Base-by-base conservation (phyloP, 2,888 invertebrate species). In the Acanthosepion pharaonis region DNA sequence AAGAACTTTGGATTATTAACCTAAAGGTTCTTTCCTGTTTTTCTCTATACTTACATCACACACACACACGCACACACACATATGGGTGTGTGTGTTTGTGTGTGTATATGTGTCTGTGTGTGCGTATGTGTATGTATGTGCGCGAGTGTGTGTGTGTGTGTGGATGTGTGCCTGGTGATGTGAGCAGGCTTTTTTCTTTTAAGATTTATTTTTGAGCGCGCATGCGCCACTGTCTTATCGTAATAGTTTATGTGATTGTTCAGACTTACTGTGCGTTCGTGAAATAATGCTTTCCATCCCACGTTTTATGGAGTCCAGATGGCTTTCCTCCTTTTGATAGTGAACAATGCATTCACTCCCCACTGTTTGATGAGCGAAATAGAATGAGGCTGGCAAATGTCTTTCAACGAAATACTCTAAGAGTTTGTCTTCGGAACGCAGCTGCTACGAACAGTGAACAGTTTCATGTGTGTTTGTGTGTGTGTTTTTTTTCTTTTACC, bases 321-420 rank as follows among this genome's bases (percentile, higher is more conserved):
- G 78, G n/a, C 78, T 78, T n/a, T 78, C 5, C n/a, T 78, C n/a
- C n/a, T 78, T 78, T n/a, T 78, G n/a, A 78, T 78, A 15, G 9
- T 15, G n/a, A n/a, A 78, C n/a, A 33, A 78, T 33, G n/a, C 78
- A 33, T 78, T 78, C n/a, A 78, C 78, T 78, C 78, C 78, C 78
- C 78, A 78, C 78, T n/a, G 33, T 33, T 78, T 78, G 78, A 78
- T 78, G 78, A 33, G 78, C 78, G 18, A n/a, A 78, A 78, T 15
- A n/a, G 78, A 33, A 78, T 78, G 78, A n/a, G 11, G 78, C 78
- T 15, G 78, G 78, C 78, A 78, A 78, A 78, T 78, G 78, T 78
- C 78, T 78, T 78, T 78, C n/a, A 78, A n/a, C 78, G n/a, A 78
- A 78, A 78, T 15, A 78, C n/a, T 78, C 78, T n/a, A n/a, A 78